Base-by-base conservation (phyloP, 2,113 vertebrate genomes). In the Telmatochromis bifrenatus region DNA sequence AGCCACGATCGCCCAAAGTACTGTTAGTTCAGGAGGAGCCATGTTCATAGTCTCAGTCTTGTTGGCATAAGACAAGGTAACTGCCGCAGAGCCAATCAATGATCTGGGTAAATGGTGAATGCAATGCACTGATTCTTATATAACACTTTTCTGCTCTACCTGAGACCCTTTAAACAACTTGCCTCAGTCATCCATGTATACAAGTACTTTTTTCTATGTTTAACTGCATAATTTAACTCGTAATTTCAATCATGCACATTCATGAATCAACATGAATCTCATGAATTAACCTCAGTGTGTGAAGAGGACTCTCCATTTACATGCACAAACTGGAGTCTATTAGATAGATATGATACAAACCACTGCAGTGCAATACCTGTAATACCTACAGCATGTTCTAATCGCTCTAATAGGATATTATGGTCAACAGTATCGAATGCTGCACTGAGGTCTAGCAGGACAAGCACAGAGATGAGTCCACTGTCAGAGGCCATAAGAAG, bases 291-390 rank as follows among this genome's bases (percentile, higher is more conserved):
- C 53, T 54, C 53, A 54, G 53, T 23, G 53, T 23, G 53, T 23
- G 53, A 54, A 54, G 53, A 54, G 53, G 53, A 54, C n/a, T 54
- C 53, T 54, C 10, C n/a, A 54, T 23, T 23, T 54, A 54, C 10
- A 23, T 54, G 6, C 6, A 54, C 53, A 54, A 7, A 54, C 0
- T 12, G 53, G 53, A 54, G 2, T 54, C n/a, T 54, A 1, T 54
- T 49, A 49, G 51, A 54, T 2, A 54, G 51, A 54, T 4, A 53
- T 53, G n/a, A 21, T 6, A 4, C 9, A 54, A 54, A 21, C n/a
- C 53, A 54, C 53, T 54, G 49, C 49, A 53, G 49, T 0, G 0
- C 19, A 54, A 0, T 12, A 54, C 53, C 53, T 23, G n/a, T 21
- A 54, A 54, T 0, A 21, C 51, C 9, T 54, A 26, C 26, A 26